Evolutionary conservation across 2,888 invertebrate genomes (phyloP), one percentile per base, ranked within the genome.

Genomic region (Endotricha flammealis): DNA sequence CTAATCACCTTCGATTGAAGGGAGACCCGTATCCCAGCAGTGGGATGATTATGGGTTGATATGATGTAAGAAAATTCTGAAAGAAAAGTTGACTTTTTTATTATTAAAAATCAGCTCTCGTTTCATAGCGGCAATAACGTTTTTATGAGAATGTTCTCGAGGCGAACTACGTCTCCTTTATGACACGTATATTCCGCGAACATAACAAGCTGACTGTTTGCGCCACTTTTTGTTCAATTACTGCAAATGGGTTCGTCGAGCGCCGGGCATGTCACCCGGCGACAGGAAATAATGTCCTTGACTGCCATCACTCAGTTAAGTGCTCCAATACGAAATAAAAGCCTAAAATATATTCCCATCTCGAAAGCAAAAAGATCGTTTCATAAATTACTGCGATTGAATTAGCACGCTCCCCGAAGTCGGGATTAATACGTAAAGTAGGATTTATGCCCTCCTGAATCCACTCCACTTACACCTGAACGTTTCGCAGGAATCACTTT

Each of bases 361-460:
- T 22, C 7, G 17, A 29, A 25, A 25, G 33, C 33, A 37, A 43
- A 46, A 41, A 47, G 38, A 35, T 41, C 11, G 27, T 32, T 39
- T 44, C 38, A 36, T 44, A 46, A 48, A 52, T 50, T 36, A 42
- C 34, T 31, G 29, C 36, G 39, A 50, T 46, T 44, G 43, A 53
- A 46, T 52, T 46, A 47, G 42, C 27, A 35, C 39, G 29, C 34
- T 46, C 44, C 32, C 42, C 46, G 46, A 48, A 50, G 42, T 37
- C 39, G 10, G 49, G 42, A 48, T 50, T 51, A 48, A 47, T 47
- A 50, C 39, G 30, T 39, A 41, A 44, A 46, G 46, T 37, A 41
- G 24, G 42, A 48, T 52, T 47, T 44, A 41, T 32, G 25, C 24
- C 30, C 28, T 28, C 28, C 8, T 29, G 28, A 12, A 31, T 32